Evolutionary conservation across 2,113 vertebrate genomes (phyloP), one percentile per base, ranked within the genome.

Genomic region (Himantopus leucocephalus): DNA sequence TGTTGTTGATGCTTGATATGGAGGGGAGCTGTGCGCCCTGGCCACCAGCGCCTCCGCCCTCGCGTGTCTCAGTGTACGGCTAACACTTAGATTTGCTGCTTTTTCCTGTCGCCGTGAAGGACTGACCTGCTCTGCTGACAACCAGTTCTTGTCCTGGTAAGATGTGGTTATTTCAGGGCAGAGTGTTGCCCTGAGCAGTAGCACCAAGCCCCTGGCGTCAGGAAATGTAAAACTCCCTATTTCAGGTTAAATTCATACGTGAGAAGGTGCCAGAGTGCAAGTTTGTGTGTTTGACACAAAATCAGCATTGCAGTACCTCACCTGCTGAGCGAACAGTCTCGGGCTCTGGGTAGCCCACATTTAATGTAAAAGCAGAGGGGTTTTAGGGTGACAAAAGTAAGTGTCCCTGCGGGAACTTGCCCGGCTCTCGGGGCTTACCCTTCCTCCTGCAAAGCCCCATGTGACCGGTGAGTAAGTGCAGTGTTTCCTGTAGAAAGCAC

Each of bases 401-500:
- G 30, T 34, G 92, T 88, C 79, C 85, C 59, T 85, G 39, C 2
- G 34, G 83, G 97, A 94, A 77, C 88, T 85, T 72, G 91, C 76
- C 47, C 3, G 0, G 56, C 55, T 93, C 64, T 71, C 3, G 17
- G 85, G 70, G 68, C 43, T 96, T 89, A 92, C 76, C 94, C 92
- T 94, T 96, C 92, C 90, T 88, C 88, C 89, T 84, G 83, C 85
- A 39, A 37, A 43, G 29, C 64, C 85, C 76, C 96, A 96, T 94
- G 96, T 97, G 96, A 96, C 76, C 9, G 11, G 76, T 92, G 94
- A 96, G 85, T 95, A 95, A 95, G 94, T 60, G 72, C 92, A 91
- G 87, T 37, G 79, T 67, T 96, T 94, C 96, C 96, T 96, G 97
- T 64, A 78, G 68, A 92, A 72, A 72, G 68, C 85, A 19, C 43